These are phyloP conservation scores for Aramus guarauna DNA, from an alignment of 2,113 vertebrate species.

Conservation along the genomic window DNA sequence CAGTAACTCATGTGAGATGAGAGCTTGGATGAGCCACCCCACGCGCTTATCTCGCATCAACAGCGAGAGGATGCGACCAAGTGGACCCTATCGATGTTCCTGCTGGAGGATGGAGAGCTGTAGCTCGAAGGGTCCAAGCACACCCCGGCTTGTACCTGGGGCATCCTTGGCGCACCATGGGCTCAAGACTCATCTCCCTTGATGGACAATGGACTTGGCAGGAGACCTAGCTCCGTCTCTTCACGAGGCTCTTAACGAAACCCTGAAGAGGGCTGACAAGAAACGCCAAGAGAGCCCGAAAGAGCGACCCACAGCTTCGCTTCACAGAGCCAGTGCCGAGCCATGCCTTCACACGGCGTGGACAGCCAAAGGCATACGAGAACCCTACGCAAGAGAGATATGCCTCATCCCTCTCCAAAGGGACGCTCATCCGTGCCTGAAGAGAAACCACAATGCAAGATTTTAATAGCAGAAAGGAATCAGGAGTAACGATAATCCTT, in stretches of 20 bases:
- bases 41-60: rapidly evolving
- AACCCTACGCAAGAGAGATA: neutral
- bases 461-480: neutral
- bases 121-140: neutral
- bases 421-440: neutral
- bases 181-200: neutral
- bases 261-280: neutral
- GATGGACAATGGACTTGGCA: rapidly evolving
- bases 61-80: neutral
- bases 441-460: neutral
- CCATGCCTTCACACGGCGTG: rapidly evolving
- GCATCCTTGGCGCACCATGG: rapidly evolving
- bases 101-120: rapidly evolving
- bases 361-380: rapidly evolving
- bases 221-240: neutral
- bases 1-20: neutral
- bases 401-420: neutral
- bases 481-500: neutral
- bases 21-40: neutral
- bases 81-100: neutral
- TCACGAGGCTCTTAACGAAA: neutral
- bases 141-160: neutral
- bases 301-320: rapidly evolving
- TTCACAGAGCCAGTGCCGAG: rapidly evolving
- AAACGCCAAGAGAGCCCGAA: neutral